Conservation (phyloP, 2,113 vertebrate genomes). For the Zosterops hypoxanthus region DNA sequence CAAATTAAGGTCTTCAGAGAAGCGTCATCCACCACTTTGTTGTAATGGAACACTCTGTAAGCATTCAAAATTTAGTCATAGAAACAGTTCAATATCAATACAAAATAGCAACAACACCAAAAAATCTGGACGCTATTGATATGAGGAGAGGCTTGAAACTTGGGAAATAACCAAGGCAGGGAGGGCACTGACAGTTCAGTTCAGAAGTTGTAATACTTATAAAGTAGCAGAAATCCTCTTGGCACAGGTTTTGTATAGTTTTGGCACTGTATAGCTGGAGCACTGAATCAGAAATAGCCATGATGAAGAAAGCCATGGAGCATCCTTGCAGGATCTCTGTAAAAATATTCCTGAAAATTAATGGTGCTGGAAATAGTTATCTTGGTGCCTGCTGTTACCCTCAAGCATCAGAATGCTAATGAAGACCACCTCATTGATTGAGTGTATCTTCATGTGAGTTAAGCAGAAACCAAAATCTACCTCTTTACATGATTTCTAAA, state of each 20-base stretch:
- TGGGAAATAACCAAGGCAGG: not conserved
- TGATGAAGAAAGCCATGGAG: not conserved
- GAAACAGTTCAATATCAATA: not conserved
- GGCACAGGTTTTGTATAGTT: not conserved
- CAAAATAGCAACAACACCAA: not conserved
- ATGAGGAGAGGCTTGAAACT: not conserved
- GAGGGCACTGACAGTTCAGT: not conserved
- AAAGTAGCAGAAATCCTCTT: not conserved
- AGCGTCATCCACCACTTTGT: not conserved
- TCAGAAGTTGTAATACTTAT: not conserved
- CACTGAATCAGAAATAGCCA: not conserved
- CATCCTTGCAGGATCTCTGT: not conserved
- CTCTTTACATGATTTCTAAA: not conserved
- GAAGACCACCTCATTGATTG: not conserved
- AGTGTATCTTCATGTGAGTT: not conserved
- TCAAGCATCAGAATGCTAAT: not conserved
- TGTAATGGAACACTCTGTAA: not conserved
- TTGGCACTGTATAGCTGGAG: not conserved
- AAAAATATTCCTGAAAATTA: slow-evolving; percentile 13
- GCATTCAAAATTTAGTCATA: not conserved
- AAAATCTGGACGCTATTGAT: not conserved
- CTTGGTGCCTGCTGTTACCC: not conserved
- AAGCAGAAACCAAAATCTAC: not conserved
- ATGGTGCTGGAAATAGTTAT: not conserved
- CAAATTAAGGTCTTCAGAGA: not conserved